Evolutionary conservation across 2,797 vertebrate species (phyloP).

Genomic region (Mustela erminea): DNA sequence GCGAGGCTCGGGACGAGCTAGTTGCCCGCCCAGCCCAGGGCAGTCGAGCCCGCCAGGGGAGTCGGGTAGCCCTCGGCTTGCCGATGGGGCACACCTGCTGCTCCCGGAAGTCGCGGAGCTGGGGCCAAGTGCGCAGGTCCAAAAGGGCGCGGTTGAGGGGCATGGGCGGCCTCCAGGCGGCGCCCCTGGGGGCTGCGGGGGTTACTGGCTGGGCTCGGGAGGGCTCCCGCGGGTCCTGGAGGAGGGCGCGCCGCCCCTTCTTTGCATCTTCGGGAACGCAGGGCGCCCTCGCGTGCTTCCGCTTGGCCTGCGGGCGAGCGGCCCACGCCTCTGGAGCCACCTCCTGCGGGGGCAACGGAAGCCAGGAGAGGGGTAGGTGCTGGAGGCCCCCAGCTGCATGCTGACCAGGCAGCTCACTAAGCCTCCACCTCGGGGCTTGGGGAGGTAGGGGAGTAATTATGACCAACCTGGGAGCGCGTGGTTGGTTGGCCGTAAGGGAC

Average conservation of each 20-base stretch:
- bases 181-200: neutral
- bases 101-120: neutral
- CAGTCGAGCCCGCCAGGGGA: neutral
- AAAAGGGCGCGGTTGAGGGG: neutral
- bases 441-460: neutral
- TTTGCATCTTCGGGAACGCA: neutral
- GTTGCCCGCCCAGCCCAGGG: neutral
- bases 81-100: neutral
- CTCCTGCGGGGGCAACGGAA: neutral
- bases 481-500: neutral
- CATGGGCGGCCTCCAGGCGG: neutral
- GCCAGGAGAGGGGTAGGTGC: neutral
- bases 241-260: neutral
- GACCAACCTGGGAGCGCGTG: neutral
- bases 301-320: neutral
- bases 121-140: neutral
- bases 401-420: neutral
- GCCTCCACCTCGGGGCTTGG: neutral
- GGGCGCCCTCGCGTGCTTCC: neutral
- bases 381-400: neutral
- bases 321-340: neutral
- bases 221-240: neutral
- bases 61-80: neutral
- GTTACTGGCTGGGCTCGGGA: neutral
- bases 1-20: neutral